A percentile compares a stretch with the other conserved stretches of the same genome.
These are phyloP conservation scores for Sphenodon punctatus DNA, from an alignment of 2,797 vertebrate genomes.

Conservation along the genomic window DNA sequence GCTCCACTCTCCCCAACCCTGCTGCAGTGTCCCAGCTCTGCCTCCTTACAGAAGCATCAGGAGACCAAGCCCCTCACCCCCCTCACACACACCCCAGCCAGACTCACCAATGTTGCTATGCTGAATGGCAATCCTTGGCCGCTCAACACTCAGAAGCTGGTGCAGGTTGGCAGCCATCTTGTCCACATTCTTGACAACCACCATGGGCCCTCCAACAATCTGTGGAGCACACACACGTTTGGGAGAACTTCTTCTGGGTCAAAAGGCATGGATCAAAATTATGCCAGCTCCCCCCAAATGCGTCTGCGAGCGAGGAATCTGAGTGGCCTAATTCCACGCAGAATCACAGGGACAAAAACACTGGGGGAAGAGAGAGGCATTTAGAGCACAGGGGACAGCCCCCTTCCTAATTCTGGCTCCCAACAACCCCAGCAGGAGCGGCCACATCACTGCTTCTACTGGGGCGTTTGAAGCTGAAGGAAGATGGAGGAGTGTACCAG, in stretches of 20 bases:
- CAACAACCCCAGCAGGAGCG: too few relatives aligned
- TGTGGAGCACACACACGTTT: constrained; percentile 39
- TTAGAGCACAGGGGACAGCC: too few relatives aligned
- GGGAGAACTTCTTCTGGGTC: not conserved
- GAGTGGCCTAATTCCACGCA: too few relatives aligned
- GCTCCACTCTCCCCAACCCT: too few relatives aligned
- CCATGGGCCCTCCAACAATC: constrained; percentile 89
- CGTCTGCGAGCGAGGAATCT: too few relatives aligned
- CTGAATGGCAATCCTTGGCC: constrained; percentile 74
- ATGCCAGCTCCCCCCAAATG: accelerated
- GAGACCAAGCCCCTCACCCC: not conserved
- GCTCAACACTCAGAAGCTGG: constrained; percentile 71
- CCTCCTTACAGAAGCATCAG: not conserved
- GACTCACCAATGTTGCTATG: constrained; percentile 82
- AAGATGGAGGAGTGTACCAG: too few relatives aligned
- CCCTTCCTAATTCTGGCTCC: too few relatives aligned
- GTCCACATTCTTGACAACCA: constrained; percentile 83
- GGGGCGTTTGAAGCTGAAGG: too few relatives aligned
- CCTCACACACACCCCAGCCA: not conserved
- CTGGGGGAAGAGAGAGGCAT: too few relatives aligned
- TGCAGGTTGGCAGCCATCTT: constrained; percentile 81
- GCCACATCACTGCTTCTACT: too few relatives aligned
- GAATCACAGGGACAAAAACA: too few relatives aligned
- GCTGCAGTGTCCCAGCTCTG: too few relatives aligned
- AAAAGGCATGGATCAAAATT: not conserved